Evolutionary conservation across 2,888 invertebrate genomes (phyloP).

Genomic region (Tachystola acroxantha): DNA sequence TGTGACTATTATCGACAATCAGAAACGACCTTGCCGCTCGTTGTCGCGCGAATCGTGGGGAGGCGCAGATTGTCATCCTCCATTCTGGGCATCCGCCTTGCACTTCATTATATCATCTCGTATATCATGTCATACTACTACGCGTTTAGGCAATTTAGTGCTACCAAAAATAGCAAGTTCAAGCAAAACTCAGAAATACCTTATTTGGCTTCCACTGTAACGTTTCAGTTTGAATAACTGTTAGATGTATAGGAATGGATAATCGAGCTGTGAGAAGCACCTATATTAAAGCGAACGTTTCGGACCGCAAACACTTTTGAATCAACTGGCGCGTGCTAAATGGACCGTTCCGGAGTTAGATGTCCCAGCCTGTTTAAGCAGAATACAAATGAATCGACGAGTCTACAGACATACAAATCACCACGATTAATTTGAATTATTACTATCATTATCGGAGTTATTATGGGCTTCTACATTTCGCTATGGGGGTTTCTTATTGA

Average conservation of each 20-base stretch:
- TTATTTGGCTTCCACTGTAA: not conserved
- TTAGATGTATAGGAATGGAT: not conserved
- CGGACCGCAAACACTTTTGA: slow-evolving; percentile 4
- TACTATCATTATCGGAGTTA: slow-evolving; percentile 22
- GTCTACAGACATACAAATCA: slow-evolving; percentile 24
- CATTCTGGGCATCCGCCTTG: slow-evolving; percentile 69
- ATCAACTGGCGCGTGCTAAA: slow-evolving; percentile 11
- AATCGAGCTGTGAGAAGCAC: too few relatives aligned
- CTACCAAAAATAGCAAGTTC: not conserved
- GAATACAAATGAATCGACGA: slow-evolving; percentile 3
- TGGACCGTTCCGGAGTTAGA: slow-evolving; percentile 8
- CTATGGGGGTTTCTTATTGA: too few relatives aligned
- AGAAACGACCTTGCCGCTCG: slow-evolving; percentile 72
- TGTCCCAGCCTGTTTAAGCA: slow-evolving; percentile 2
- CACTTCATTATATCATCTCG: slow-evolving; percentile 45
- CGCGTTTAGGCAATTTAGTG: not conserved
- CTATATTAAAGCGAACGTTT: not conserved
- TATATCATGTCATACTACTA: not conserved
- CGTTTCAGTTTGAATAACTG: not conserved
- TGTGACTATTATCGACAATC: slow-evolving; percentile 66
- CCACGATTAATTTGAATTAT: slow-evolving; percentile 27
- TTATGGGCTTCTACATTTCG: slow-evolving; percentile 15
- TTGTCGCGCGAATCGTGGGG: slow-evolving; percentile 71
- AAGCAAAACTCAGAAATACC: too few relatives aligned
- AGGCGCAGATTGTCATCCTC: slow-evolving; percentile 69